Evolutionary conservation across 2,888 invertebrate genomes (phyloP), one percentile per base, ranked within the genome.

Genomic region (Trachelus stipa): DNA sequence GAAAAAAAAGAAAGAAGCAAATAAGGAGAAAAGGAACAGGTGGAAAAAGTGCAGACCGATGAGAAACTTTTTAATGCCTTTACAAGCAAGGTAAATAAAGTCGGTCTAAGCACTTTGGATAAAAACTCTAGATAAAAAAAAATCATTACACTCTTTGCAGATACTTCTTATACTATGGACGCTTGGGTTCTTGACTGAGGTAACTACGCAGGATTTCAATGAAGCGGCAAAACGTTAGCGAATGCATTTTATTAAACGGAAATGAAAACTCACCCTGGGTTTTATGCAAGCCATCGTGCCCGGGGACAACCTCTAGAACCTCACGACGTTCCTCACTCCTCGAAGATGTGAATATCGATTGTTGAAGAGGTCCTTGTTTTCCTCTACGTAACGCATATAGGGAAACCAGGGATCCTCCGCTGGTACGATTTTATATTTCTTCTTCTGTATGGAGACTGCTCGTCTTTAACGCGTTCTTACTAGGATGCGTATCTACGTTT

Each of bases 221-320:
- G 56, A 23, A 56, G 23, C 56, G 9, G 56, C 56, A 23, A 56
- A 56, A 56, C 56, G 23, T 23, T 15, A 2, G 56, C 23, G 9
- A 56, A 56, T 9, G 4, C 9, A 23, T 56, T 56, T 56, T 56
- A 23, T 23, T 23, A 56, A 9, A 9, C 9, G 23, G 2, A 56
- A 23, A 23, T 33, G 31, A 77, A 69, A 56, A 77, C 85, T 83
- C 77, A 85, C 85, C 85, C 82, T 78, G 80, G 77, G 73, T 73
- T 74, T 80, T 79, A 76, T 77, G 82, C 76, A 79, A 82, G 80
- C 85, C 85, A 85, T 85, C 82, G 85, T 85, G 85, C 80, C 79
- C 81, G 80, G 74, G 76, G 82, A 80, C 83, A 79, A 77, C 79
- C 77, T 80, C 80, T 80, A 81, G 82, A 79, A 82, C 82, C 73